Conservation (phyloP, 2,888 invertebrate species). For the Pristionchus arcanus region DNA sequence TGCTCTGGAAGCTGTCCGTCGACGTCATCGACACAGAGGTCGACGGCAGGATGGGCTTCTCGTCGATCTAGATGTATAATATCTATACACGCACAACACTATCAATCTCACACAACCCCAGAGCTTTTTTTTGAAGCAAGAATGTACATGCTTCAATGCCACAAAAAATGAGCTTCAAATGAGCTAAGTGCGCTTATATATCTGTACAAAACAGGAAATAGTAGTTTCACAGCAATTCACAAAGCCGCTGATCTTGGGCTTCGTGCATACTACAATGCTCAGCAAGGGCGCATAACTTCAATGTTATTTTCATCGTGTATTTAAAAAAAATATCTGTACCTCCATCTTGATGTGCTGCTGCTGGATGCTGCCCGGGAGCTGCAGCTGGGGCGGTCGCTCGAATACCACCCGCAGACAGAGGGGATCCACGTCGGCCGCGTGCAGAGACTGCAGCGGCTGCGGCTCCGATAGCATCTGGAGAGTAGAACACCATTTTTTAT, state of each 20-base stretch:
- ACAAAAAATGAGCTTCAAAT: too few species aligned
- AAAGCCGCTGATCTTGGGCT: not conserved
- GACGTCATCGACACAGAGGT: not conserved
- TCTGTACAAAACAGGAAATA: too few species aligned
- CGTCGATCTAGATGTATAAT: too few species aligned
- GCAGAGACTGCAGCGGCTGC: conserved; percentile 83
- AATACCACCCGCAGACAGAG: not conserved
- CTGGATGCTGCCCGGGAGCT: not conserved
- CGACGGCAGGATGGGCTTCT: not conserved
- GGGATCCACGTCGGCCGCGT: conserved; percentile 6
- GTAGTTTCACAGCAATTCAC: too few species aligned
- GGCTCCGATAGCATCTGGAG: conserved; percentile 98
- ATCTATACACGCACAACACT: too few species aligned
- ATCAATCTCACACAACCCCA: too few species aligned
- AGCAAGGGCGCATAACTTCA: not conserved
- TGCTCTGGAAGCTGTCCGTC: not conserved
- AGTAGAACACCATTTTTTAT: too few species aligned
- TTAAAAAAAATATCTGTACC: not conserved
- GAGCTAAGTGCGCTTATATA: too few species aligned
- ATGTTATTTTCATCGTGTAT: not conserved
- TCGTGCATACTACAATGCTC: not conserved
- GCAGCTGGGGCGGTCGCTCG: conserved; percentile 32
- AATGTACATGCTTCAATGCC: too few species aligned
- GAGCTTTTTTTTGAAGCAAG: too few species aligned
- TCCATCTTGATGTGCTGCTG: conserved; percentile 11